phyloP scores from a whole-genome alignment of 2,797 vertebrate genomes.

The Anomalospiza imberbis region DNA sequence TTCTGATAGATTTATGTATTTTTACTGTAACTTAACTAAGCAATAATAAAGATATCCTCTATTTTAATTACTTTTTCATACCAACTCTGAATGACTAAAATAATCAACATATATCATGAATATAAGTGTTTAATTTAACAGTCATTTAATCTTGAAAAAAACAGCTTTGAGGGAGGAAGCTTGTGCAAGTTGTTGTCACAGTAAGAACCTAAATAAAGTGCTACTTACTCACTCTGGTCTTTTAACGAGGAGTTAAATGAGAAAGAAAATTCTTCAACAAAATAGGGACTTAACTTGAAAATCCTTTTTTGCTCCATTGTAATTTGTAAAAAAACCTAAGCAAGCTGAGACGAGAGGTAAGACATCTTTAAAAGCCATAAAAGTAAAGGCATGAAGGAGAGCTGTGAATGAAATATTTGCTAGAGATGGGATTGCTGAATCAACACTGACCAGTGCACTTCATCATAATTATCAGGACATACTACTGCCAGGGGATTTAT shows the following conservation, averaged over 20 bases:
- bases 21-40: background rate
- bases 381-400: conserved; percentile 74
- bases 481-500: conserved; percentile 84
- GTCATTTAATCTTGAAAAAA: background rate
- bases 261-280: background rate
- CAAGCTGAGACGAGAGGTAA: conserved; percentile 1
- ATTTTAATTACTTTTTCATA: background rate
- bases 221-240: background rate
- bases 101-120: background rate
- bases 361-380: conserved; percentile 63
- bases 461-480: conserved; percentile 90
- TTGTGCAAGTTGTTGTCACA: background rate
- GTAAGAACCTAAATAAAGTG: conserved; percentile 18
- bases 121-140: background rate
- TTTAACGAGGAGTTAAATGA: background rate
- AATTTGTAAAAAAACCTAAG: conserved; percentile 14
- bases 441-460: conserved; percentile 90
- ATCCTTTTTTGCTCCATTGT: background rate
- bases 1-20: background rate
- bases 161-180: background rate
- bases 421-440: conserved; percentile 81
- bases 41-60: background rate
- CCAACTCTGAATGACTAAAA: background rate
- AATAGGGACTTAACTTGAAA: background rate
- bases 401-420: conserved; percentile 75